Base-by-base conservation (phyloP, 2,113 vertebrate species). In the Otolemur garnettii region DNA sequence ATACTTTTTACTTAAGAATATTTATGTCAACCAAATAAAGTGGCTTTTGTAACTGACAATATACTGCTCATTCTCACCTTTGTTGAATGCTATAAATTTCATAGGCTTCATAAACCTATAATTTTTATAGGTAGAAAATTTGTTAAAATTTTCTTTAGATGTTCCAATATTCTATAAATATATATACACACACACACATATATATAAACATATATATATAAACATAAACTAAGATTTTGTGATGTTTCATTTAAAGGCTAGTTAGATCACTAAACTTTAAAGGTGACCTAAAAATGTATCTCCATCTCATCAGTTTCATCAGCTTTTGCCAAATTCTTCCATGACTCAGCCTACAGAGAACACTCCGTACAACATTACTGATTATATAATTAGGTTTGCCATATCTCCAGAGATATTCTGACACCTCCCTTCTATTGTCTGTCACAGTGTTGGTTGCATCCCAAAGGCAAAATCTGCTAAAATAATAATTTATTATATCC, bases 231-330 rank as follows among this genome's bases (percentile, higher is more conserved):
- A 90, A 86, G 79, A 87, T 84, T 96, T 89, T 95, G 42, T 74
- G 71, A 22, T 42, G 42, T 95, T 97, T 91, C 85, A 74, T 96
- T 94, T 84, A 96, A 60, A 96, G 83, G 35, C 28, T 71, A 80
- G 66, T 21, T 71, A 83, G 66, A 96, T 94, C 42, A 89, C 92
- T 93, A 87, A 88, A 94, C 42, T 94, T 96, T 95, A 94, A 97
- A 98, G 95, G 94, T 98, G 96, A 97, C 96, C 94, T 96, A 94
- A 96, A 98, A 98, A 97, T 88, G 92, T 90, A 96, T 62, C 62
- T 66, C 74, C 81, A 66, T 74, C 81, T 96, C 87, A 90, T 90
- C 74, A 95, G 57, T 83, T 97, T 95, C 96, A 92, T 97, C 81
- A 97, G 95, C 83, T 96, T 97, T 96, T 97, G 96, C 91, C 96